Percentiles rank a stretch among this genome's conserved stretches.
Evolutionary conservation across 2,888 invertebrate species (phyloP).

Genomic region (Acleris emargana): DNA sequence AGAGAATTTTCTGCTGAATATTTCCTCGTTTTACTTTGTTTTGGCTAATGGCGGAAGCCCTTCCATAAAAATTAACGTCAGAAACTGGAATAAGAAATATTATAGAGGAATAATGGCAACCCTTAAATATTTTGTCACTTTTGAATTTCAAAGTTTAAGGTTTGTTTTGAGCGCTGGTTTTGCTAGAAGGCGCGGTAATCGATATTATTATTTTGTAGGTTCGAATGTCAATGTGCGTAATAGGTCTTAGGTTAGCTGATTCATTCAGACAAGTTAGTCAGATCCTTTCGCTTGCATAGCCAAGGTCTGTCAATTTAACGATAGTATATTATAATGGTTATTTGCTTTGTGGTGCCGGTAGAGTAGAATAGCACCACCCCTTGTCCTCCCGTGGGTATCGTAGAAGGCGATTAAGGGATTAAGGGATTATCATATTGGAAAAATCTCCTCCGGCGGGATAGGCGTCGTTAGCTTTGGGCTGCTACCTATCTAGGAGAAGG

Average conservation of each 20-base stretch:
- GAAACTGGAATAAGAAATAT: slow-evolving; percentile 43
- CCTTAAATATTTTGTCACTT: slow-evolving; percentile 51
- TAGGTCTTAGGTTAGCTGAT: neutral
- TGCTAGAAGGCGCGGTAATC: no score
- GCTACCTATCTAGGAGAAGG: no score
- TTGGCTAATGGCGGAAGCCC: slow-evolving; percentile 53
- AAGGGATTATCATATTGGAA: no score
- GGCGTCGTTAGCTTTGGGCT: no score
- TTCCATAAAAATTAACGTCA: slow-evolving; percentile 50
- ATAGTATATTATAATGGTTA: neutral
- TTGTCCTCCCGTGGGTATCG: no score
- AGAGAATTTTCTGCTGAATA: slow-evolving; percentile 51
- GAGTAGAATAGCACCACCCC: no score
- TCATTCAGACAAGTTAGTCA: slow-evolving; percentile 14
- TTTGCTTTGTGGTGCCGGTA: no score
- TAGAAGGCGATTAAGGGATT: no score
- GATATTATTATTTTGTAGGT: no score
- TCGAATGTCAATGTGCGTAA: neutral
- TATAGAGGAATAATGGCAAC: slow-evolving; percentile 50
- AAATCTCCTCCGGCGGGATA: no score
- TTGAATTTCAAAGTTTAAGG: slow-evolving; percentile 33
- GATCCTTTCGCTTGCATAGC: slow-evolving; percentile 30
- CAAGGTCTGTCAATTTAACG: slow-evolving; percentile 22
- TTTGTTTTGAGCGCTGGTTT: neutral
- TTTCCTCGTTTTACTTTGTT: slow-evolving; percentile 55